A percentile compares a stretch with the other conserved stretches of the same genome.
phyloP scores from a whole-genome alignment of 2,113 vertebrate genomes.

The Eulacestoma nigropectus region DNA sequence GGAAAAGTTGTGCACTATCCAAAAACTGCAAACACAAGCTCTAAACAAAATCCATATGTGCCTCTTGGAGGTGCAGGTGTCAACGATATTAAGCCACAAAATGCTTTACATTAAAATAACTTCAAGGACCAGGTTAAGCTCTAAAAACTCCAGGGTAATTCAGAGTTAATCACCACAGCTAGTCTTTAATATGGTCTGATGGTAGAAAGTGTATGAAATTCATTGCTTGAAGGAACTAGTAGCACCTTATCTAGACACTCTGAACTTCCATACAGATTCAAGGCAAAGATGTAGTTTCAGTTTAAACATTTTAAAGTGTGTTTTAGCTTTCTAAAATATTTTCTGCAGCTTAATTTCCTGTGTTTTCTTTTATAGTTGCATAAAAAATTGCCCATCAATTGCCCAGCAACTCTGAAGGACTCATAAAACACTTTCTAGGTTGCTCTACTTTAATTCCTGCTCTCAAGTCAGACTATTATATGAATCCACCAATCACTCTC shows the following conservation, averaged over 20 bases:
- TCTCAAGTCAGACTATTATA: background rate
- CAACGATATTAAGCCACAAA: constrained; percentile 52
- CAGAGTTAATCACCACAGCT: constrained; percentile 16
- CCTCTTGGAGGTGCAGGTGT: constrained; percentile 48
- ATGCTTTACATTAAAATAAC: constrained; percentile 40
- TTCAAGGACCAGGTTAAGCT: constrained; percentile 53
- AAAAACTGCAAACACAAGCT: constrained; percentile 26
- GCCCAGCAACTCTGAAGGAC: background rate
- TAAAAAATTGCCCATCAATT: constrained; percentile 16
- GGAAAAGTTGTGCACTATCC: constrained; percentile 36
- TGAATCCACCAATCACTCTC: background rate
- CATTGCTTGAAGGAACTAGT: constrained; percentile 32
- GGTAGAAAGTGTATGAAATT: background rate
- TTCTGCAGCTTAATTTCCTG: constrained; percentile 62
- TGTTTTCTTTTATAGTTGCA: constrained; percentile 55
- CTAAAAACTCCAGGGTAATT: constrained; percentile 23
- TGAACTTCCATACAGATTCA: background rate
- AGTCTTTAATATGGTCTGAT: background rate
- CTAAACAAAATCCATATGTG: constrained; percentile 55
- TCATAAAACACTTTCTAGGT: constrained; percentile 42
- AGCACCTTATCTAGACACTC: background rate
- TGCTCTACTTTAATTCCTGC: constrained; percentile 22
- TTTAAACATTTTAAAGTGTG: background rate
- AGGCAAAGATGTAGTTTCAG: background rate
- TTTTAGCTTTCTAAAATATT: constrained; percentile 37